A percentile compares a stretch with the other conserved stretches of the same genome.
Evolutionary conservation across 2,113 vertebrate species (phyloP).

Genomic region (Eubucco bourcierii): DNA sequence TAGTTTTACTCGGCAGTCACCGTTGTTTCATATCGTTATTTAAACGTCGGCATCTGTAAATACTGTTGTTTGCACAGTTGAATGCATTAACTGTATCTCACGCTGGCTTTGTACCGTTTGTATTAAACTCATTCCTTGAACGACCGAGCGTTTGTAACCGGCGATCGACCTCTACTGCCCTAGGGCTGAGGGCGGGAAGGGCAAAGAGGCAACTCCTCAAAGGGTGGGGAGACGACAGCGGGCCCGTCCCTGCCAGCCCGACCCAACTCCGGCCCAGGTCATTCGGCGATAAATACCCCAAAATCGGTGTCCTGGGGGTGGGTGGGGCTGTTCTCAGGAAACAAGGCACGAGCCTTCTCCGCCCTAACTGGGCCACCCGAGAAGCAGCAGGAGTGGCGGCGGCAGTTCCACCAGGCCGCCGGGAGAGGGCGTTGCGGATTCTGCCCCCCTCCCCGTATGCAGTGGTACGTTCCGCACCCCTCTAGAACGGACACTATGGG

Average conservation of each 20-base stretch:
- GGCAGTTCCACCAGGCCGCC: not conserved
- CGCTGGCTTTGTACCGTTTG: accelerated
- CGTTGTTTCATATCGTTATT: not conserved
- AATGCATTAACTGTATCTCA: accelerated
- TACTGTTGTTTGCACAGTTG: not conserved
- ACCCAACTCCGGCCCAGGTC: no score
- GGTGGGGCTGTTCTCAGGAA: accelerated
- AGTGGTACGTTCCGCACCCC: accelerated
- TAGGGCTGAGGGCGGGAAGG: not conserved
- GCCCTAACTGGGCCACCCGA: accelerated
- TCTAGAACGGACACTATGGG: no score
- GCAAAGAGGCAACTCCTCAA: accelerated
- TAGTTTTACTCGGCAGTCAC: not conserved
- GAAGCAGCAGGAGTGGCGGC: accelerated
- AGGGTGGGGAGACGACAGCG: no score
- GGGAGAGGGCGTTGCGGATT: accelerated
- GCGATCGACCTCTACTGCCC: accelerated
- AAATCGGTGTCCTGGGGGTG: accelerated
- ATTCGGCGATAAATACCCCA: accelerated
- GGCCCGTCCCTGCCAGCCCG: not conserved
- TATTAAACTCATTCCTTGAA: accelerated
- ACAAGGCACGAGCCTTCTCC: accelerated
- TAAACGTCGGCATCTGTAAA: not conserved
- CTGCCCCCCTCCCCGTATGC: accelerated
- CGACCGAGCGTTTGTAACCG: accelerated